Evolutionary conservation across 2,113 vertebrate species (phyloP), one percentile per base, ranked within the genome.

Genomic region (Spheniscus mendiculus): DNA sequence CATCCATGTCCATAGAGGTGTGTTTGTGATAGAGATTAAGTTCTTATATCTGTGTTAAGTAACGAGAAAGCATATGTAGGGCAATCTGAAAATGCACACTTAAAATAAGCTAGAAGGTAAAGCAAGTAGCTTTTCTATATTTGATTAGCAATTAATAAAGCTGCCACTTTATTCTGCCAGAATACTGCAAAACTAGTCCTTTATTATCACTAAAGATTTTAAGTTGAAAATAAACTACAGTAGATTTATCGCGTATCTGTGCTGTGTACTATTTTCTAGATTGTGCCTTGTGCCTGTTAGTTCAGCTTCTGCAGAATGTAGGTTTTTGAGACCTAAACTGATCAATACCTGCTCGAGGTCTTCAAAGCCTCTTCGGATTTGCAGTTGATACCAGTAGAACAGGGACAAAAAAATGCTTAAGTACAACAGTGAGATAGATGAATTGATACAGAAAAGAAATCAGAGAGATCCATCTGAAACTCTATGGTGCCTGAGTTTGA

Each of bases 311-410:
- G 87, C 67, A 91, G 82, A 94, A 81, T 32, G 74, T 56, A 90
- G 45, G 47, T 79, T 97, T 94, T 88, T 89, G 78, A 89, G 83
- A 77, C 71, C 89, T 94, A 87, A 89, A 77, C 52, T 93, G 88
- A 97, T 96, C 97, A 95, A 93, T 97, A 96, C 34, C 56, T 91
- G 53, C 84, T 94, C 34, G 26, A 94, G 73, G 55, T 93, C 83
- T 96, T 97, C 93, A 97, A 95, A 96, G 76, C 30, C n/a, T 87
- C 53, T 94, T 80, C 95, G 90, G 89, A 90, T 95, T 91, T 97
- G 55, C 22, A 56, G 67, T 70, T 95, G 88, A 26, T 96, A 90
- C 82, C 52, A 70, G 67, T 89, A 73, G 94, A 94, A 89, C 36
- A 94, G 80, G 83, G 90, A 81, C 42, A 32, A 83, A 67, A 84